Evolutionary conservation across 2,797 vertebrate species (phyloP).

Genomic region (Etheostoma perlongum): DNA sequence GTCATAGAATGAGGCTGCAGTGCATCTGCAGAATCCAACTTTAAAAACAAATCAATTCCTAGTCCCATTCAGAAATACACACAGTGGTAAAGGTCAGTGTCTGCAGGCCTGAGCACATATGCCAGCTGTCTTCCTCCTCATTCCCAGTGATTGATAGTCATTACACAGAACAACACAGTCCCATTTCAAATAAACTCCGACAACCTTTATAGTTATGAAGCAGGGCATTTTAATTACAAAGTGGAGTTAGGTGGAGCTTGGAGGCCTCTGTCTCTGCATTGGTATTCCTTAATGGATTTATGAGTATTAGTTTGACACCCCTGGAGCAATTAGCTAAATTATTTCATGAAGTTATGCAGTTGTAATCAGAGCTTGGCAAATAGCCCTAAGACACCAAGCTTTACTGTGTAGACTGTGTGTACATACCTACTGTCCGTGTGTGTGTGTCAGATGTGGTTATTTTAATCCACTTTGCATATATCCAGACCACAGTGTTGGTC

Average conservation of each 20-base stretch:
- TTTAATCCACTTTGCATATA: constrained; percentile 45
- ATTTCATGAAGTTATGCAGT: constrained; percentile 39
- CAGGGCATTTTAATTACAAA: constrained; percentile 55
- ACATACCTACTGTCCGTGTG: background rate
- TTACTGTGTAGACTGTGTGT: background rate
- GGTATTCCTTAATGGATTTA: constrained; percentile 42
- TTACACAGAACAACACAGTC: constrained; percentile 32
- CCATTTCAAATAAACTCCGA: constrained; percentile 24
- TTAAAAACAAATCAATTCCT: constrained; percentile 5
- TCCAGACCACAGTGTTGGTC: constrained; percentile 4
- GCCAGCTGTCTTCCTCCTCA: constrained; percentile 3
- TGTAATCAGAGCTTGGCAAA: constrained; percentile 24
- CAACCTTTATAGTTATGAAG: constrained; percentile 37
- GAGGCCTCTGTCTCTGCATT: constrained; percentile 20
- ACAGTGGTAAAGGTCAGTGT: constrained; percentile 29
- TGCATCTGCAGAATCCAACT: constrained; percentile 10
- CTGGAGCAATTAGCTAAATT: constrained; percentile 44
- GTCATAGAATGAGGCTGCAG: background rate
- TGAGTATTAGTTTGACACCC: constrained; percentile 36
- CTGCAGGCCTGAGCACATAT: constrained; percentile 16
- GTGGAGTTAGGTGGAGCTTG: constrained; percentile 9
- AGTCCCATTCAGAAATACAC: background rate
- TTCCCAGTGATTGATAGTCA: constrained; percentile 45
- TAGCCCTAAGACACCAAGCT: background rate
- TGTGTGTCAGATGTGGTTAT: constrained; percentile 21